Conservation (phyloP, 2,113 vertebrate species). For the Polypterus senegalus region DNA sequence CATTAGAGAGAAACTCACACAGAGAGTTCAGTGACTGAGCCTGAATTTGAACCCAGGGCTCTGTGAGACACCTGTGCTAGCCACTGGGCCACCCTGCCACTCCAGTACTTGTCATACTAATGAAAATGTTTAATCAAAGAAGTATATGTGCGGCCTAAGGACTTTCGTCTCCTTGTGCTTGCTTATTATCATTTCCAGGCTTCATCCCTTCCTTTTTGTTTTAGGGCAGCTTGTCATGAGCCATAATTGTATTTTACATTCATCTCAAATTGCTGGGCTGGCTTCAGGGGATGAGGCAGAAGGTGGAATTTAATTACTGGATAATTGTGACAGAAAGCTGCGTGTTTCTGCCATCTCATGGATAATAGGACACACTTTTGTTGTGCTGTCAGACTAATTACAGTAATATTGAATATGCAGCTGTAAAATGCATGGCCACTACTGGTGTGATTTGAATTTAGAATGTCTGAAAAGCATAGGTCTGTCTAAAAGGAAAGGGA, state of each 20-base stretch:
- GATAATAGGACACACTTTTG: slow-evolving; percentile 21
- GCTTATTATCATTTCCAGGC: no score
- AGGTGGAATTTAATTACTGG: slow-evolving; percentile 2
- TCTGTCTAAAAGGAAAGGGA: background rate
- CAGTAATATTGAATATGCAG: slow-evolving; percentile 26
- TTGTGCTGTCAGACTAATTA: slow-evolving; percentile 36
- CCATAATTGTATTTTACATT: slow-evolving; percentile 40
- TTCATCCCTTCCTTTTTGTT: background rate
- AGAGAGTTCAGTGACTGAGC: no score
- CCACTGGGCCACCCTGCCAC: no score
- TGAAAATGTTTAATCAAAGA: no score
- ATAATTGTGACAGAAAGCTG: background rate
- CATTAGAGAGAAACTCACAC: no score
- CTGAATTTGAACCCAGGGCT: no score
- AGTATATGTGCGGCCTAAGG: no score
- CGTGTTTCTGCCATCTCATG: background rate
- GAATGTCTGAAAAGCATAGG: background rate
- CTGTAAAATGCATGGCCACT: slow-evolving; percentile 17
- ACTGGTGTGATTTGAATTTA: slow-evolving; percentile 4
- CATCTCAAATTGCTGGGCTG: slow-evolving; percentile 24
- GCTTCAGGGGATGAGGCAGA: slow-evolving; percentile 15
- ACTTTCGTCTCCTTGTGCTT: no score
- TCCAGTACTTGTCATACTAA: no score
- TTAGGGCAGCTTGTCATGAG: slow-evolving; percentile 26
- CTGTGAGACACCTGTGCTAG: no score